Evolutionary conservation across 2,113 vertebrate genomes (phyloP).

Genomic region (Oncorhynchus clarkii): DNA sequence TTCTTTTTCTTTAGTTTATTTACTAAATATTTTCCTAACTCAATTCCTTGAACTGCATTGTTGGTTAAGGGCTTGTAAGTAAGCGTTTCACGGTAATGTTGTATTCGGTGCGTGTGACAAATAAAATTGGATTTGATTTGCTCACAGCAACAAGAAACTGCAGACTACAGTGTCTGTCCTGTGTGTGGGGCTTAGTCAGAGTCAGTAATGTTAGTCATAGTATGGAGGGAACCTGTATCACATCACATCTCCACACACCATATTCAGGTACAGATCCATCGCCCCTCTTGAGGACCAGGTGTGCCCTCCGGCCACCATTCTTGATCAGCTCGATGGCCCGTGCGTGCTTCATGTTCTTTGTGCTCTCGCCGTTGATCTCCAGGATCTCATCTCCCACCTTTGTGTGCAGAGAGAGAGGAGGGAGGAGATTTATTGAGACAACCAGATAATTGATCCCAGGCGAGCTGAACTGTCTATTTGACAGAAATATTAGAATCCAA

Average conservation of each 20-base stretch:
- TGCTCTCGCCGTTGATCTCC: slow-evolving; percentile 97
- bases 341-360: slow-evolving; percentile 98
- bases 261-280: slow-evolving; percentile 99
- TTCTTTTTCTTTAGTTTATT: too few species aligned
- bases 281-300: slow-evolving; percentile 94
- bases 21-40: too few species aligned
- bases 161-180: neutral
- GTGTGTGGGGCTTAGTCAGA: neutral
- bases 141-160: neutral
- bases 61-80: too few species aligned
- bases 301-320: slow-evolving; percentile 91
- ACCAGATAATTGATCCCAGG: neutral
- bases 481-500: too few species aligned
- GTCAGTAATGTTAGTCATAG: slow-evolving; percentile 12
- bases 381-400: slow-evolving; percentile 98
- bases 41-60: too few species aligned
- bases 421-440: neutral
- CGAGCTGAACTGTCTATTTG: neutral
- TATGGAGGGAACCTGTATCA: neutral
- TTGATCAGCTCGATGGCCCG: slow-evolving; percentile 99
- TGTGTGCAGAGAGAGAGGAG: slow-evolving; percentile 15
- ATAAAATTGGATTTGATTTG: too few species aligned
- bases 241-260: slow-evolving; percentile 87
- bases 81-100: too few species aligned
- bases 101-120: too few species aligned